Conservation (phyloP, 2,797 vertebrate genomes). For the Myripristis jacobus region DNA sequence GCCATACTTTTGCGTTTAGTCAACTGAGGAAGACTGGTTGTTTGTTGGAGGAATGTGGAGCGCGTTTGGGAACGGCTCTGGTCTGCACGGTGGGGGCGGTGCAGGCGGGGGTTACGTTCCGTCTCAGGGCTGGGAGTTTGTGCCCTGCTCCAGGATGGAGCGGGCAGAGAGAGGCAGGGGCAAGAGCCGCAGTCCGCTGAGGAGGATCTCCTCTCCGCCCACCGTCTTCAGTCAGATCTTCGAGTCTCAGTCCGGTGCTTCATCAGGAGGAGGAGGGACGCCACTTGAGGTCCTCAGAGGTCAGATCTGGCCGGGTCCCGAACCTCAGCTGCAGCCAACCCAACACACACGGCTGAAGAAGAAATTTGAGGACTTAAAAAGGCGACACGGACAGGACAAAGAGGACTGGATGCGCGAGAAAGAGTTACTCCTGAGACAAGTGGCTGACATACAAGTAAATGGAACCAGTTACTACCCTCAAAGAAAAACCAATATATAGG, state of each 20-base stretch:
- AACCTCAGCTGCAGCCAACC: slow-evolving; percentile 56
- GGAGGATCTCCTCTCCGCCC: slow-evolving; percentile 77
- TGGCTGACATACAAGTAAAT: slow-evolving; percentile 85
- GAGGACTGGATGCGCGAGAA: slow-evolving; percentile 84
- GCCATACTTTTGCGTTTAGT: no score
- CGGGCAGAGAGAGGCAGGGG: slow-evolving; percentile 53
- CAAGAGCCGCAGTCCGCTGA: slow-evolving; percentile 73
- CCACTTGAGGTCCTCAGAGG: slow-evolving; percentile 59
- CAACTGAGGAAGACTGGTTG: background rate
- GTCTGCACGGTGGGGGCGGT: slow-evolving; percentile 62
- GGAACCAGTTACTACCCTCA: background rate
- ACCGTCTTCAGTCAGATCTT: slow-evolving; percentile 72
- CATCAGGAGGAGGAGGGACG: slow-evolving; percentile 48
- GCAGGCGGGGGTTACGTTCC: slow-evolving; percentile 63
- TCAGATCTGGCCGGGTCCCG: slow-evolving; percentile 69
- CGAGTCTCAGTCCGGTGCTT: slow-evolving; percentile 61
- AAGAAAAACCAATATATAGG: background rate
- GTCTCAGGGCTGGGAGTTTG: slow-evolving; percentile 80
- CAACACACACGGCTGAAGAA: slow-evolving; percentile 78
- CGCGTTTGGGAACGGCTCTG: slow-evolving; percentile 75
- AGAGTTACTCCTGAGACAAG: slow-evolving; percentile 83
- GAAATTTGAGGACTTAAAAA: slow-evolving; percentile 82
- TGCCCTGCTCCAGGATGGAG: slow-evolving; percentile 72
- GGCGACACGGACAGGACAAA: slow-evolving; percentile 78
- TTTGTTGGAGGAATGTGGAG: slow-evolving; percentile 74